Base-by-base conservation (phyloP, 2,888 invertebrate species). In the Erebia epiphron region DNA sequence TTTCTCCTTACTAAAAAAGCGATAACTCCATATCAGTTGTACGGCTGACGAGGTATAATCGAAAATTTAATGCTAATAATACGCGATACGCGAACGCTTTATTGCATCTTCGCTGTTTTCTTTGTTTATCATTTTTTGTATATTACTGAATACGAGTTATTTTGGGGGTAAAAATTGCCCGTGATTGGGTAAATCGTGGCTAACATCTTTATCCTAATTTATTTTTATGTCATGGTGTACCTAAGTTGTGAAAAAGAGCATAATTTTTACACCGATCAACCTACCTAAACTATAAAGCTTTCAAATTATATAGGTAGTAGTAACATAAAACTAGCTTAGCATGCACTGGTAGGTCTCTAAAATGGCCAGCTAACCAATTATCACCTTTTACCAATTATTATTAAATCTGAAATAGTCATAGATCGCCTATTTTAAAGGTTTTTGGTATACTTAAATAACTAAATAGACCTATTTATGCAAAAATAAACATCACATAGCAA, bases 51-150 rank as follows among this genome's bases (percentile, higher is more conserved):
- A 83, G 85, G 83, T 84, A 85, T 85, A 84, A 89, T 89, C 89
- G 86, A 81, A 80, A 86, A 88, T 87, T 90, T 79, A 77, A n/a
- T n/a, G n/a, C n/a, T n/a, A n/a, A n/a, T n/a, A n/a, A 78, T 78
- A 83, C 83, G 85, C 85, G 87, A 88, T 71, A 85, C 83, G 79
- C 80, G 79, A 80, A 76, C 79, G 76, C 79, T 88, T 86, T 86
- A 88, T 86, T 80, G 83, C 82, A 85, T 82, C 80, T 79, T 81
- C 80, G 85, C 86, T 89, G 86, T 87, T 81, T 79, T 81, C 80
- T 85, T 86, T 89, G 86, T 87, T 90, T 87, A 86, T 83, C 78
- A 83, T 77, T 73, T 74, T 69, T 72, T 78, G 76, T 84, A 85
- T 86, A 84, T 85, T 83, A 80, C 80, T 83, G 46, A 52, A 43